These are phyloP conservation scores for Penaeus monodon DNA, from an alignment of 2,888 invertebrate genomes.

Conservation along the genomic window DNA sequence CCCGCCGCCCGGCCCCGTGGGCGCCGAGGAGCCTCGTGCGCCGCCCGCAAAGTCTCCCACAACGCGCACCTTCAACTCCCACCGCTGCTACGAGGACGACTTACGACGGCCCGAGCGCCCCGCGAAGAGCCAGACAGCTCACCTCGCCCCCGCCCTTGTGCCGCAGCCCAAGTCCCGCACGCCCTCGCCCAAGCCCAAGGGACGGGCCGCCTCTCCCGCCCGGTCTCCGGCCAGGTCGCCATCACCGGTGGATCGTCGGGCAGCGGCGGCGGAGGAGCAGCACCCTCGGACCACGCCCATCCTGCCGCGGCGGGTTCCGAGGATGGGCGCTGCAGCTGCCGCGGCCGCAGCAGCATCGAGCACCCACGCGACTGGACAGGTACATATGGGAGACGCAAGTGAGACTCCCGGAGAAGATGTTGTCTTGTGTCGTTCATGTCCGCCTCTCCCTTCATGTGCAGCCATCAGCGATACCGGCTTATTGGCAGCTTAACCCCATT, in stretches of 20 bases:
- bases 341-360: constrained; percentile 33
- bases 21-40: neutral
- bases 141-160: neutral
- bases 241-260: constrained; percentile 9
- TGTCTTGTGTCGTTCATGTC: too few species aligned
- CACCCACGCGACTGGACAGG: constrained; percentile 36
- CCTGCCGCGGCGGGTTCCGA: constrained; percentile 42
- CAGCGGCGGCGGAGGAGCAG: constrained; percentile 6
- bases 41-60: constrained; percentile 43
- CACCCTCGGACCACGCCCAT: constrained; percentile 24
- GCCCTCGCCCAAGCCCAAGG: constrained; percentile 24
- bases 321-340: constrained; percentile 55
- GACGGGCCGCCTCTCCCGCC: constrained; percentile 1
- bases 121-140: neutral
- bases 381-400: constrained; percentile 12
- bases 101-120: constrained; percentile 2
- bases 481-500: too few species aligned
- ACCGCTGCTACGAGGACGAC: constrained; percentile 43
- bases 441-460: too few species aligned
- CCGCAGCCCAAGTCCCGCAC: constrained; percentile 9
- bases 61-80: constrained; percentile 60
- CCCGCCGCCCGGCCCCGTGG: constrained; percentile 24
- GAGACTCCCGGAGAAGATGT: neutral
- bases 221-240: constrained; percentile 4
- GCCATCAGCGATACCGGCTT: too few species aligned